These are phyloP conservation scores for Mizuhopecten yessoensis DNA, from an alignment of 1,140 invertebrate species.

Conservation along the genomic window DNA sequence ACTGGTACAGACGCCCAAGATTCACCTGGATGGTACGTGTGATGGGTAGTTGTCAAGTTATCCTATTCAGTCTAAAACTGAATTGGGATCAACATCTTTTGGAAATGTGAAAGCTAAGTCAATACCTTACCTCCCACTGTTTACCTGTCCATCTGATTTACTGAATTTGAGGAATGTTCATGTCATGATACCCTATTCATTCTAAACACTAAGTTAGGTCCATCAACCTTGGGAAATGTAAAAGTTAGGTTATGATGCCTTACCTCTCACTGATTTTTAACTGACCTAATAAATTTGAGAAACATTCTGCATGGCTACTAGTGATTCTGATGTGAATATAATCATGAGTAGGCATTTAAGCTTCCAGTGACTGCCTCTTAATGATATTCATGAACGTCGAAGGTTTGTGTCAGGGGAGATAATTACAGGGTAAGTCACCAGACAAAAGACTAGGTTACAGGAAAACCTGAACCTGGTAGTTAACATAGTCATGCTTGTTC, in stretches of 20 bases:
- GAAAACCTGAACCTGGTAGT: background rate
- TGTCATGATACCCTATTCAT: too few species aligned
- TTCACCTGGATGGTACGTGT: too few species aligned
- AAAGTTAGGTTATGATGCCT: background rate
- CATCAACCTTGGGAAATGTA: too few species aligned
- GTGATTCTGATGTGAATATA: background rate
- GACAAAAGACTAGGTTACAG: background rate
- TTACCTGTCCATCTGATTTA: too few species aligned
- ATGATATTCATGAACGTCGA: background rate
- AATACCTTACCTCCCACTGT: too few species aligned
- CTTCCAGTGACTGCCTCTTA: background rate
- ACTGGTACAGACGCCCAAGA: too few species aligned
- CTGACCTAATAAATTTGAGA: background rate
- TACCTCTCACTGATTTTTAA: background rate
- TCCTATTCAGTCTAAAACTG: too few species aligned
- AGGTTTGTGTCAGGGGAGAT: background rate
- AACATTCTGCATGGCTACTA: background rate
- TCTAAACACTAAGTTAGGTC: too few species aligned
- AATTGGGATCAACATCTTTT: too few species aligned
- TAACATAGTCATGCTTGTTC: background rate
- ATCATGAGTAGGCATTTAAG: background rate
- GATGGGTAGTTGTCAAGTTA: too few species aligned
- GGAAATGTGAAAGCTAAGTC: too few species aligned
- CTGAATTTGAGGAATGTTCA: too few species aligned
- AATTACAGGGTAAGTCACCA: slow-evolving; percentile 20